Evolutionary conservation across 2,797 vertebrate species (phyloP).

Genomic region (Allobates femoralis): DNA sequence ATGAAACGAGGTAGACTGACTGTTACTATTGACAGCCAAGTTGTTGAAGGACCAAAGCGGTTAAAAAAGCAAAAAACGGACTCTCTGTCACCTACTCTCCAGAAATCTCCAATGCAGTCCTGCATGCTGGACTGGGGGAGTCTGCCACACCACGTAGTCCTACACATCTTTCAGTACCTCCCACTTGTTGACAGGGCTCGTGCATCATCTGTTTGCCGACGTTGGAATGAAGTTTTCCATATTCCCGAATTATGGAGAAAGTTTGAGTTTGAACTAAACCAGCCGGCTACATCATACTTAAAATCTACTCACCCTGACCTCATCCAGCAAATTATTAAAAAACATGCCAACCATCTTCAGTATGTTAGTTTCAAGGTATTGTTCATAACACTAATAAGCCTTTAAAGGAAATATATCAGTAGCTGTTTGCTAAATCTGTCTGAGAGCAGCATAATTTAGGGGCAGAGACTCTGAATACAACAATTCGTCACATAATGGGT

Average conservation of each 20-base stretch:
- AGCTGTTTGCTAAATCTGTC: too few species aligned
- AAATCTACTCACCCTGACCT: conserved; percentile 90
- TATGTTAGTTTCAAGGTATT: conserved; percentile 91
- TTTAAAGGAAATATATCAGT: not conserved
- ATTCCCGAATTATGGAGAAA: conserved; percentile 88
- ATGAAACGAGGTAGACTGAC: conserved; percentile 83
- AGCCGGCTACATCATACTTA: conserved; percentile 87
- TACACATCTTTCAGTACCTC: conserved; percentile 85
- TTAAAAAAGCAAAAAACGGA: conserved; percentile 76
- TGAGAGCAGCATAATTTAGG: too few species aligned
- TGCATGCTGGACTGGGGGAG: conserved; percentile 79
- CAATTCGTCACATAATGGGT: too few species aligned
- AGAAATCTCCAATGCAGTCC: conserved; percentile 41
- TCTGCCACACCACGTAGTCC: conserved; percentile 83
- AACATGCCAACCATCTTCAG: conserved; percentile 86
- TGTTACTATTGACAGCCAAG: conserved; percentile 70
- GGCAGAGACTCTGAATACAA: too few species aligned
- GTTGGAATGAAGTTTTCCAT: conserved; percentile 90
- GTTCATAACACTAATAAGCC: conserved; percentile 66
- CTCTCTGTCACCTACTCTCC: conserved; percentile 54
- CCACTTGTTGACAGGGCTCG: conserved; percentile 84
- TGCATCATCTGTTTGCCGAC: conserved; percentile 83
- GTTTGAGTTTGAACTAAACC: conserved; percentile 91
- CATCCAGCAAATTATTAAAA: conserved; percentile 93
- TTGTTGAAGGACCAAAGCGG: conserved; percentile 69